Percentiles rank a stretch among this genome's conserved stretches.
Conservation (phyloP, 2,113 vertebrate species). For the Dipodomys stephensi region DNA sequence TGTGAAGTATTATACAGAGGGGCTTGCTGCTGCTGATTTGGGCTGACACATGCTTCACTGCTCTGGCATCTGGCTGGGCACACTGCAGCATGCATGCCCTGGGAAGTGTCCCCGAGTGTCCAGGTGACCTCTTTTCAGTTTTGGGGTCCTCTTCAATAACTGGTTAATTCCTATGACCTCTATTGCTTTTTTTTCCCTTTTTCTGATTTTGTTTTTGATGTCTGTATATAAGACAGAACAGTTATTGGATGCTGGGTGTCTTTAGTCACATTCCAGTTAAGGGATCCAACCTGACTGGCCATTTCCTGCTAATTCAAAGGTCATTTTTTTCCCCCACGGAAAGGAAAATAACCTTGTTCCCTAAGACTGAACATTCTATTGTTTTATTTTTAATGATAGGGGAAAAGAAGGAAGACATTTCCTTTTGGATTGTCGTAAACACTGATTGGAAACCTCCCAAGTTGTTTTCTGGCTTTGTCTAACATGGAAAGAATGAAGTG, state of each 20-base stretch:
- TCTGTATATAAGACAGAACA: not conserved
- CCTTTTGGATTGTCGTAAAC: not conserved
- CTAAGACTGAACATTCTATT: not conserved
- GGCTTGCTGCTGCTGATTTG: not conserved
- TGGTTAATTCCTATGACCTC: not conserved
- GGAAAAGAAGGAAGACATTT: constrained; percentile 11
- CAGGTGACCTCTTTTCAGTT: not conserved
- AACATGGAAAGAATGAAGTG: constrained; percentile 56
- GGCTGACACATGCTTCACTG: rapidly evolving
- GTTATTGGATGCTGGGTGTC: not conserved
- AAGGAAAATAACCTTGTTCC: not conserved
- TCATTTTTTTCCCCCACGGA: not conserved
- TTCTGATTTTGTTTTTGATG: not conserved
- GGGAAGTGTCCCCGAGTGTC: not conserved
- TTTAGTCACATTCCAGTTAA: not conserved
- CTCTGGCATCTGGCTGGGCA: not conserved
- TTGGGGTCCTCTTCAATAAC: not conserved
- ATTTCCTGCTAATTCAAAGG: not conserved
- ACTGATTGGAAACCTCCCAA: constrained; percentile 58
- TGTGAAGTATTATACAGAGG: not conserved
- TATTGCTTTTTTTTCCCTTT: not conserved
- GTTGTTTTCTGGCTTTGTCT: constrained; percentile 53
- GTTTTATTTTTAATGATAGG: constrained; percentile 49
- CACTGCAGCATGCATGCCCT: no score
- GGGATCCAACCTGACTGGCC: not conserved